A percentile compares a stretch with the other conserved stretches of the same genome.
phyloP scores from a whole-genome alignment of 2,888 invertebrate genomes.

The Notocelia uddmanniana region DNA sequence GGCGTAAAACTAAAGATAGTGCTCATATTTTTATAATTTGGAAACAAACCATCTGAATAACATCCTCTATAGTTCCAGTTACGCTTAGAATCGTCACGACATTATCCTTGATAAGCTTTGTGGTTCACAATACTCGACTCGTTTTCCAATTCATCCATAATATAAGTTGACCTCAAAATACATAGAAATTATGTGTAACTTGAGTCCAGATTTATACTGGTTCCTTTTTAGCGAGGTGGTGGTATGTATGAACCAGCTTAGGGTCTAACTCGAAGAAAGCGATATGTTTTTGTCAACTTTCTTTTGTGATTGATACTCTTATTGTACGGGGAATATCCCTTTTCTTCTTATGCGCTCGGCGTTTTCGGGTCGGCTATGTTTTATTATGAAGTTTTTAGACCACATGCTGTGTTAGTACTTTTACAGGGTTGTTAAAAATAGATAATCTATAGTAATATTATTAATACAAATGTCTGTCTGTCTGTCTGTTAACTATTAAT shows the following conservation, averaged over 20 bases:
- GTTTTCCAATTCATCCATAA: background rate
- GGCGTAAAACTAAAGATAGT: no score
- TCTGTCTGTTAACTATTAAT: no score
- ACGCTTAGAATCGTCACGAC: constrained; percentile 21
- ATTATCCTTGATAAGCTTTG: constrained; percentile 1
- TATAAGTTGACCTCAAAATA: background rate
- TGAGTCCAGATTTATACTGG: background rate
- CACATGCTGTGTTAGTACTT: background rate
- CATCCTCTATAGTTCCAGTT: background rate
- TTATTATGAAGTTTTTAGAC: background rate
- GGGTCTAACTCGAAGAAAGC: constrained; percentile 3
- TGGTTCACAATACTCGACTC: background rate
- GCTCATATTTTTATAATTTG: background rate
- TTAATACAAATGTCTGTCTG: no score
- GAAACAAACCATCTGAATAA: background rate
- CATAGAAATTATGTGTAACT: background rate
- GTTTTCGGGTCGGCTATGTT: background rate
- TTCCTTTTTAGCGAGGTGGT: background rate
- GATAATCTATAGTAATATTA: no score
- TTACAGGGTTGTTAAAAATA: background rate
- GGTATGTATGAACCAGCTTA: background rate
- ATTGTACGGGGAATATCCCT: constrained; percentile 22
- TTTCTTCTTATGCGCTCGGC: constrained; percentile 1
- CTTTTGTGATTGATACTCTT: constrained; percentile 30
- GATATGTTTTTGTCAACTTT: constrained; percentile 39